phyloP scores from a whole-genome alignment of 2,113 vertebrate species.

The Aphelocoma coerulescens region DNA sequence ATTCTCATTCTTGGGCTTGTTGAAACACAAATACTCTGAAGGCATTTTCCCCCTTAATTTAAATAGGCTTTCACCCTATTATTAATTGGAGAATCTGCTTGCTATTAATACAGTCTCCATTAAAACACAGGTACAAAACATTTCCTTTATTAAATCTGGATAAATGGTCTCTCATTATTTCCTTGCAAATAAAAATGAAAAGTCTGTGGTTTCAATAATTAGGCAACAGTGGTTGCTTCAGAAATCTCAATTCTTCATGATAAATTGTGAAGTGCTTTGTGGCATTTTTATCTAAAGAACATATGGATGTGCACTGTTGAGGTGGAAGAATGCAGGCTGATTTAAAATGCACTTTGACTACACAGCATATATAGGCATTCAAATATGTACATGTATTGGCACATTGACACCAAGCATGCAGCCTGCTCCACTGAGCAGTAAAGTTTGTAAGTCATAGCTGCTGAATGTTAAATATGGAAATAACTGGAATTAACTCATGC shows the following conservation, averaged over 20 bases:
- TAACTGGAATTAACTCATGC: conserved; percentile 16
- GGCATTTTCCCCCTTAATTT: not conserved
- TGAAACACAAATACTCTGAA: not conserved
- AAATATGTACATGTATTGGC: not conserved
- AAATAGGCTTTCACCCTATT: not conserved
- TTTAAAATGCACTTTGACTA: not conserved
- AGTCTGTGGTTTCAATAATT: not conserved
- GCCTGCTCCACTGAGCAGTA: not conserved
- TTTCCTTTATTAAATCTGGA: not conserved
- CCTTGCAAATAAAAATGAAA: not conserved
- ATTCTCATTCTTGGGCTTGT: not conserved
- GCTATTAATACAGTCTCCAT: not conserved
- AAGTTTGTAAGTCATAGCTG: not conserved
- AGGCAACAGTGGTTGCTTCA: not conserved
- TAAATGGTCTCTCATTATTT: not conserved
- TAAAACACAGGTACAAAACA: not conserved
- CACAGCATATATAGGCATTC: not conserved
- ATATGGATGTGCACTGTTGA: not conserved
- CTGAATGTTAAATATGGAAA: conserved; percentile 15
- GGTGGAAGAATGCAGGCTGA: not conserved
- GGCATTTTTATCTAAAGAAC: not conserved
- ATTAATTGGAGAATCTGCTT: not conserved
- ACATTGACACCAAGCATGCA: not conserved
- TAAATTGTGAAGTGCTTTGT: not conserved
- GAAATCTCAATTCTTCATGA: not conserved